Conservation (phyloP, 2,797 vertebrate species). For the Eutrigla gurnardus region DNA sequence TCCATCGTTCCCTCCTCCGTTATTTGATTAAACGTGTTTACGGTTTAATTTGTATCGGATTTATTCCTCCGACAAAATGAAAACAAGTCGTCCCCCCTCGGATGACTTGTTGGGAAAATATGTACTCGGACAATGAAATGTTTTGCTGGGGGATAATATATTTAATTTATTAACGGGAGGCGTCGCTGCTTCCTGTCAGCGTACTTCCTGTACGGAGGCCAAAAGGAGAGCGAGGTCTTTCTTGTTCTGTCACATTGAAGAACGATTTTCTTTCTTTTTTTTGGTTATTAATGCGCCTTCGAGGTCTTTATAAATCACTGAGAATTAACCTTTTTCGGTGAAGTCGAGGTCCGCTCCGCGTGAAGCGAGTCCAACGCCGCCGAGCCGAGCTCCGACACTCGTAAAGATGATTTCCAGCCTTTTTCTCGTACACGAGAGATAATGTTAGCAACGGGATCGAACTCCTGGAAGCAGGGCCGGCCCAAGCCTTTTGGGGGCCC, state of each 20-base stretch:
- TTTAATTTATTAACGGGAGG: slow-evolving; percentile 29
- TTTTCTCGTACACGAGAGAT: not conserved
- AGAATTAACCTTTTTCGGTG: slow-evolving; percentile 34
- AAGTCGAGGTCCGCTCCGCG: slow-evolving; percentile 34
- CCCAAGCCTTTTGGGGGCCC: no score
- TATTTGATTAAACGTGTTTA: slow-evolving; percentile 60
- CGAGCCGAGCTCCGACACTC: slow-evolving; percentile 17
- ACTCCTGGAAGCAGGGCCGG: no score
- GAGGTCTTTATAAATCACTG: slow-evolving; percentile 60
- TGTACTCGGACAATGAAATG: slow-evolving; percentile 25
- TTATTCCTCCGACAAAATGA: slow-evolving; percentile 33
- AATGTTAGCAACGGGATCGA: not conserved
- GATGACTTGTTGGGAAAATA: slow-evolving; percentile 39
- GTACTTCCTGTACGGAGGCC: slow-evolving; percentile 36
- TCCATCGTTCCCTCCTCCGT: slow-evolving; percentile 13
- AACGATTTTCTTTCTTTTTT: slow-evolving; percentile 54
- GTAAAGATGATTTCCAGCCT: slow-evolving; percentile 38
- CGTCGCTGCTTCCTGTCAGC: slow-evolving; percentile 58
- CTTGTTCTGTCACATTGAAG: slow-evolving; percentile 69
- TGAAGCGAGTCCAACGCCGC: slow-evolving; percentile 30
- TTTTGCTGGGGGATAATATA: slow-evolving; percentile 35
- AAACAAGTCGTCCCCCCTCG: slow-evolving; percentile 32
- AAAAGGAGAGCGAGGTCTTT: slow-evolving; percentile 42
- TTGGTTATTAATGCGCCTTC: slow-evolving; percentile 55
- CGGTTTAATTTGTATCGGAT: slow-evolving; percentile 46